Base-by-base conservation (phyloP, 2,888 invertebrate genomes). In the Cerastis rubricosa region DNA sequence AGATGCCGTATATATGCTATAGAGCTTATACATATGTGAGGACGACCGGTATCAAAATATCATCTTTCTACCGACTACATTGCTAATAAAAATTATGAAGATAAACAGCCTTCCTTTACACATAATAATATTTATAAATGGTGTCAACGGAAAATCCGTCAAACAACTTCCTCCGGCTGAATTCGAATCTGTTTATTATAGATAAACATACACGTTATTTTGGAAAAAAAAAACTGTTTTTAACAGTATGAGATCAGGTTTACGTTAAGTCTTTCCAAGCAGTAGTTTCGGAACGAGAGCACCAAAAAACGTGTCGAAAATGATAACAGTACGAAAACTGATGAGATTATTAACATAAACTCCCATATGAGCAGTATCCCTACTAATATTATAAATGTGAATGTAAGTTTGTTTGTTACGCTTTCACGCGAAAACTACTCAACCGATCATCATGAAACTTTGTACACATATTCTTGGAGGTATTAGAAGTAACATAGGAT, bases 131-230 rank as follows among this genome's bases (percentile, higher is more conserved):
- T 81, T 81, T 51, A 29, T 47, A 57, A 40, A 86, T 69, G 67
- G 47, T 54, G 71, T 78, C 45, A 86, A 66, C 49, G 61, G 86
- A 78, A 86, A 86, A 66, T 71, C 71, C 86, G 71, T 83, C 78
- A 71, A 51, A 8, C 64, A 49, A 71, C 54, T 71, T 82, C 86
- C 78, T 76, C 14, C 51, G 45, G 51, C 25, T 57, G 29, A 68
- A 35, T 67, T 22, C 14, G 7, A 75, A 74, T 49, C 25, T 29
- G 19, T 59, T 25, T 35, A 51, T 22, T 40, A 25, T 19, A 45
- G n/a, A 77, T 61, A 29, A 25, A 3, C 40, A 2, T 14, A n/a
- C 7, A 2, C 12, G 25, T 57, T 8, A 57, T 45, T 78, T 83
- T 57, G 2, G 11, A 22, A 40, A 43, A 40, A n/a, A 47, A 40